Evolutionary conservation across 2,113 vertebrate species (phyloP), one percentile per base, ranked within the genome.

Genomic region (Clupea harengus): DNA sequence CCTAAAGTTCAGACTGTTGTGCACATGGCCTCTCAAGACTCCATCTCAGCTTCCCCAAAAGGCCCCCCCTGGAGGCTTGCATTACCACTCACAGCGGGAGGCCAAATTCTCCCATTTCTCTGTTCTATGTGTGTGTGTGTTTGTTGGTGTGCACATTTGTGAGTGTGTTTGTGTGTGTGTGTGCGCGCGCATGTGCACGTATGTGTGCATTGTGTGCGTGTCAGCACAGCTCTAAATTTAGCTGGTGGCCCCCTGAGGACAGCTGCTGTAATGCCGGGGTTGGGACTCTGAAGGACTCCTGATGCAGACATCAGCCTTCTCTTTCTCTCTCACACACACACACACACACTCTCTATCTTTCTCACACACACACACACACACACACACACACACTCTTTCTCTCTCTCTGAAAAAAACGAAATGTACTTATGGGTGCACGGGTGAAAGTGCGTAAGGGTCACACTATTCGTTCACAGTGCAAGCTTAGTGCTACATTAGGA

Each of bases 191-290:
- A 17, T 81, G 82, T 87, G 15, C 18, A 82, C 15, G 54, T 22
- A 0, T 57, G 54, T 57, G 4, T 57, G 54, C 54, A 22, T 11
- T 2, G 54, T 82, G 85, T 81, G n/a, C 52, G 85, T 81, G 78
- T 47, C 3, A 1, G 18, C 45, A 52, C 45, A 39, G 64, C 46
- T 89, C 87, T 89, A 89, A 88, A 89, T 84, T 88, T 87, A 89
- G 72, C 22, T 78, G 6, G 20, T 49, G 60, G 22, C 47, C 81
- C 84, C 84, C 81, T 83, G 81, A 54, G 64, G 88, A 81, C 85
- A 89, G 87, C 83, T 85, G 88, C 49, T 84, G n/a, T 81, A n/a
- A 81, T 86, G 52, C 67, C 84, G 83, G 44, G 82, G 80, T 2
- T 7, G 32, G 67, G n/a, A n/a, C n/a, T n/a, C n/a, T n/a, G 67